Percentiles rank a stretch among this genome's conserved stretches.
These are phyloP conservation scores for Nebria ingens DNA, from an alignment of 1,140 invertebrate genomes.

Conservation along the genomic window DNA sequence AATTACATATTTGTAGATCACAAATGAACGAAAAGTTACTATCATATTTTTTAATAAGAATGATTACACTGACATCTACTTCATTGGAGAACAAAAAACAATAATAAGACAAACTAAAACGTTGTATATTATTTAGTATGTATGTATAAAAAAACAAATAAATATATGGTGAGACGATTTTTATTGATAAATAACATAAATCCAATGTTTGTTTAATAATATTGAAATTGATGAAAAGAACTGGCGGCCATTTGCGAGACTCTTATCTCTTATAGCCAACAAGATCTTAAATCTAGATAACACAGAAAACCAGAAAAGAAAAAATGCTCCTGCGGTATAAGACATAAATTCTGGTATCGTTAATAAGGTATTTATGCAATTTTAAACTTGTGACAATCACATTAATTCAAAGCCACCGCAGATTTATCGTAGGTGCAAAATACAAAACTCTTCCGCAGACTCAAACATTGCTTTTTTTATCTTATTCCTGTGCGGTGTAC, in stretches of 20 bases:
- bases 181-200: too few species aligned
- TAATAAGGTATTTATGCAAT: slow-evolving; percentile 6
- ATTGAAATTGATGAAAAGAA: background rate
- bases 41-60: too few species aligned
- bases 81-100: too few species aligned
- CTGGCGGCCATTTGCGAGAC: background rate
- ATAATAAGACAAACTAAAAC: background rate
- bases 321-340: background rate
- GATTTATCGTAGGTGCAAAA: background rate
- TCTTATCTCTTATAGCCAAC: background rate
- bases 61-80: too few species aligned
- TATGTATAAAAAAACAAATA: too few species aligned
- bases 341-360: slow-evolving; percentile 1
- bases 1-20: too few species aligned
- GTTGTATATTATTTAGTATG: background rate
- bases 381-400: slow-evolving; percentile 1
- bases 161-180: too few species aligned
- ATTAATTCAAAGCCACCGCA: background rate
- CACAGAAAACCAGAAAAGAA: background rate
- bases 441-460: too few species aligned
- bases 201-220: background rate
- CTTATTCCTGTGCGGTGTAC: too few species aligned
- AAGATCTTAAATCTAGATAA: background rate
- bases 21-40: too few species aligned
- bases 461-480: too few species aligned